A percentile compares a stretch with the other conserved stretches of the same genome.
Evolutionary conservation across 2,797 vertebrate species (phyloP).

Genomic region (Geotrypetes seraphini): DNA sequence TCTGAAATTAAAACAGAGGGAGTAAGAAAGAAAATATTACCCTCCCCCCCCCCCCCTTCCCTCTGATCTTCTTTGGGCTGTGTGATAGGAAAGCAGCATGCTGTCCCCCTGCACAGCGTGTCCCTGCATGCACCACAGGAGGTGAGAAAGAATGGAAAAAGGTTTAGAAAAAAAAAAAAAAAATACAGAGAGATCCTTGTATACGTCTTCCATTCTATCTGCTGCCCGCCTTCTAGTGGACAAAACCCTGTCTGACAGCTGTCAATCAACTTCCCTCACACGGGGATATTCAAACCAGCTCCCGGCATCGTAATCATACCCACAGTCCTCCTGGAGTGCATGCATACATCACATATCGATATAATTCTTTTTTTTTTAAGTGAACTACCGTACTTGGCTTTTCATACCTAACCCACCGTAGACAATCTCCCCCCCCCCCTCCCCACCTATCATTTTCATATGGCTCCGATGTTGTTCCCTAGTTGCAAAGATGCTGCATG

Average conservation of each 20-base stretch:
- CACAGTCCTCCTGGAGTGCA: constrained; percentile 21
- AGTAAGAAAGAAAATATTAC: too few species aligned
- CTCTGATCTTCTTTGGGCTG: neutral
- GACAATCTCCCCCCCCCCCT: too few species aligned
- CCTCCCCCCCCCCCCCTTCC: constrained; percentile 32
- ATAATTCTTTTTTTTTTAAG: constrained; percentile 44
- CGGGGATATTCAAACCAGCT: neutral
- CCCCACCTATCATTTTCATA: too few species aligned
- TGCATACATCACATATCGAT: constrained; percentile 22
- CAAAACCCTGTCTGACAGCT: constrained; percentile 20
- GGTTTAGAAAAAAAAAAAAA: too few species aligned
- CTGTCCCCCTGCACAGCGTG: too few species aligned
- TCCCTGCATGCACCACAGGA: too few species aligned
- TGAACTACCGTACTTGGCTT: constrained; percentile 36
- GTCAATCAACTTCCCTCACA: constrained; percentile 42
- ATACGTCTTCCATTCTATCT: neutral
- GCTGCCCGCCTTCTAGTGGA: constrained; percentile 17
- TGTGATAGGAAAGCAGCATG: constrained; percentile 4
- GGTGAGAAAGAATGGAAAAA: too few species aligned
- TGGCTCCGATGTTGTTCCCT: too few species aligned
- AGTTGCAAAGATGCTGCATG: too few species aligned
- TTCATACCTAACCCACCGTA: constrained; percentile 38
- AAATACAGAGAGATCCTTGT: neutral
- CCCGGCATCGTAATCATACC: constrained; percentile 12
- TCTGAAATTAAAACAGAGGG: too few species aligned